Percentiles rank a stretch among this genome's conserved stretches.
These are phyloP conservation scores for Hyperopisus bebe DNA, from an alignment of 2,113 vertebrate genomes.

Conservation along the genomic window DNA sequence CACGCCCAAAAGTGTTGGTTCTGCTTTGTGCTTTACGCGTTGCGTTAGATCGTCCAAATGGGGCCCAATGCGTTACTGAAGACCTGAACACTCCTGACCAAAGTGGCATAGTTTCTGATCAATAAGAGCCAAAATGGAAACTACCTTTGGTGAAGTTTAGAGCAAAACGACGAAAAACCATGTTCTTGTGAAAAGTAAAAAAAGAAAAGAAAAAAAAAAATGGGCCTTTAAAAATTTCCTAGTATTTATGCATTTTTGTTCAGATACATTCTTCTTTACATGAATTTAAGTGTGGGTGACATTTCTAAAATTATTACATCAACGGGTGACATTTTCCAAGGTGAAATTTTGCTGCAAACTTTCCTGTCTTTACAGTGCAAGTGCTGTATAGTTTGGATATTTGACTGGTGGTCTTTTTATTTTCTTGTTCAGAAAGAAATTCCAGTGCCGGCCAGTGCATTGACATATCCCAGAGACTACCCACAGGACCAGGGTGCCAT, in stretches of 20 bases:
- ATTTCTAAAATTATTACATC: background rate
- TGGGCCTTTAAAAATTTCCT: too few species aligned
- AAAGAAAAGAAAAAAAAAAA: too few species aligned
- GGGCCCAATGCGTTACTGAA: background rate
- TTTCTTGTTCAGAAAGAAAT: background rate
- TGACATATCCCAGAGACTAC: background rate
- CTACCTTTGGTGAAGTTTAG: too few species aligned
- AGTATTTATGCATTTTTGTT: background rate
- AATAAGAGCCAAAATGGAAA: background rate
- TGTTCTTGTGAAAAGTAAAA: background rate
- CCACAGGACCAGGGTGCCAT: background rate
- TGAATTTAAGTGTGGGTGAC: background rate
- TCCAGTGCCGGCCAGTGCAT: background rate
- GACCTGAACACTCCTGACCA: background rate
- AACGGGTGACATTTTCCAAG: background rate
- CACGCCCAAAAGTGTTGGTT: too few species aligned
- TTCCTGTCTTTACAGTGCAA: background rate
- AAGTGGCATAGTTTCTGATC: background rate
- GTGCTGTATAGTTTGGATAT: background rate
- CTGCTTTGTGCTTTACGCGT: too few species aligned
- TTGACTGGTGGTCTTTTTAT: background rate
- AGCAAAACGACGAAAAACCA: background rate
- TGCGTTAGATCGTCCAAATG: too few species aligned
- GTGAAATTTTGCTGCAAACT: background rate
- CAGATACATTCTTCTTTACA: background rate